These are phyloP conservation scores for Lethenteron reissneri DNA, from an alignment of 2,113 vertebrate species.

Conservation along the genomic window DNA sequence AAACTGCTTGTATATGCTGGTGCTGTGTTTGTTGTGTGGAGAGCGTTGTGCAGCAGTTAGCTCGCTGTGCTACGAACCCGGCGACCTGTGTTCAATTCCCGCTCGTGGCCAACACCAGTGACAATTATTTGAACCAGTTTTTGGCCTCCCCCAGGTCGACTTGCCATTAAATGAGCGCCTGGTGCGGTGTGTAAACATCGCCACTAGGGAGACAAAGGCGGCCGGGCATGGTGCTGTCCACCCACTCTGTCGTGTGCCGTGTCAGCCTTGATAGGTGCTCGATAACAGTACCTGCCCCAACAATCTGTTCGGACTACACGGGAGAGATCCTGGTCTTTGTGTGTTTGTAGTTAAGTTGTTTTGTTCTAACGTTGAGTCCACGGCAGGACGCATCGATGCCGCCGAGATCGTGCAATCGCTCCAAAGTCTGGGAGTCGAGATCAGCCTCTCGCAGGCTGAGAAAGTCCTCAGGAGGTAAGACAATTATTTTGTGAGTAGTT, in stretches of 20 bases:
- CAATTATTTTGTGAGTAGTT: constrained; percentile 8
- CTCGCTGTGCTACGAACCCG: too few species aligned
- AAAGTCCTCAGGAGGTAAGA: constrained; percentile 57
- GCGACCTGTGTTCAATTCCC: too few species aligned
- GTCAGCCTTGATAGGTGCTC: not conserved
- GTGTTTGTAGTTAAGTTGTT: constrained; percentile 7
- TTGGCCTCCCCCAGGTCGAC: too few species aligned
- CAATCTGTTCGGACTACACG: too few species aligned
- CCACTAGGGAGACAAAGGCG: not conserved
- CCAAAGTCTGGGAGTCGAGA: constrained; percentile 38
- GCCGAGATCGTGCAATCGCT: constrained; percentile 66
- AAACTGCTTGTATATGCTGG: too few species aligned
- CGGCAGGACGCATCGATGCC: constrained; percentile 53
- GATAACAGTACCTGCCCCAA: too few species aligned
- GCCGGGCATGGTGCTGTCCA: too few species aligned
- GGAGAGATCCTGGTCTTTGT: not conserved
- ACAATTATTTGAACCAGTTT: too few species aligned
- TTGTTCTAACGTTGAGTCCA: constrained; percentile 11
- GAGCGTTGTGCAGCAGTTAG: too few species aligned
- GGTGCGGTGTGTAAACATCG: not conserved
- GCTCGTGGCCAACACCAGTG: too few species aligned
- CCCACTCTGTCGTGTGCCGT: not conserved
- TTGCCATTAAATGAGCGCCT: too few species aligned
- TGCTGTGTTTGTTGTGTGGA: too few species aligned
- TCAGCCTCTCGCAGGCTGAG: constrained; percentile 41